Evolutionary conservation across 2,113 vertebrate genomes (phyloP).

Genomic region (Herpetotheres cachinnans): DNA sequence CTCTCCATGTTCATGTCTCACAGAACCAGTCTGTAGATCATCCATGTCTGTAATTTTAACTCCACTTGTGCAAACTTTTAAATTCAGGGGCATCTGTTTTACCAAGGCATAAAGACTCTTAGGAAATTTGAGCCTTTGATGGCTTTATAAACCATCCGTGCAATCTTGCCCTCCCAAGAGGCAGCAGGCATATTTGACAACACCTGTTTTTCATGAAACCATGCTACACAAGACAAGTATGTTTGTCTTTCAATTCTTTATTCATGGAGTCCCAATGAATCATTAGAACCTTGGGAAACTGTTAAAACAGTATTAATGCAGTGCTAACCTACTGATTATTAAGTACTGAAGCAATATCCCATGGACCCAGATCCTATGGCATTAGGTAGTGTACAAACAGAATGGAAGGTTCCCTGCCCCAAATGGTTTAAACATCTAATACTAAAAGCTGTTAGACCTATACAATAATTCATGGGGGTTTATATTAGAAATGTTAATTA

Average conservation of each 20-base stretch:
- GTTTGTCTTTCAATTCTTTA: background rate
- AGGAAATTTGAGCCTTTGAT: background rate
- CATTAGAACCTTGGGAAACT: background rate
- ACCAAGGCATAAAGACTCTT: background rate
- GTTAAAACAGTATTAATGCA: background rate
- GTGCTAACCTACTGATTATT: background rate
- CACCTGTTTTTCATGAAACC: background rate
- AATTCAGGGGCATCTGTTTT: background rate
- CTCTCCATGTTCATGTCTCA: background rate
- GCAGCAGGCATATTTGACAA: background rate
- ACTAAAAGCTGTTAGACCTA: background rate
- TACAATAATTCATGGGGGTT: background rate
- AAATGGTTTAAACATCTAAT: background rate
- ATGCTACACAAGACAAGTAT: background rate
- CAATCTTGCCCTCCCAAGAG: background rate
- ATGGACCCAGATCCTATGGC: background rate
- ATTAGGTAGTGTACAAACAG: background rate
- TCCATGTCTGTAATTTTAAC: background rate
- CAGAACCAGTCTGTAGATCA: background rate
- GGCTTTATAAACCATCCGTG: background rate
- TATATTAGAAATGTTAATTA: background rate
- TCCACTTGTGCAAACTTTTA: background rate
- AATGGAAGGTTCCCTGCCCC: background rate
- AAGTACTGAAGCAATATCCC: background rate
- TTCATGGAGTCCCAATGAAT: background rate